Evolutionary conservation across 2,888 invertebrate species (phyloP).

Genomic region (Erebia ligea): DNA sequence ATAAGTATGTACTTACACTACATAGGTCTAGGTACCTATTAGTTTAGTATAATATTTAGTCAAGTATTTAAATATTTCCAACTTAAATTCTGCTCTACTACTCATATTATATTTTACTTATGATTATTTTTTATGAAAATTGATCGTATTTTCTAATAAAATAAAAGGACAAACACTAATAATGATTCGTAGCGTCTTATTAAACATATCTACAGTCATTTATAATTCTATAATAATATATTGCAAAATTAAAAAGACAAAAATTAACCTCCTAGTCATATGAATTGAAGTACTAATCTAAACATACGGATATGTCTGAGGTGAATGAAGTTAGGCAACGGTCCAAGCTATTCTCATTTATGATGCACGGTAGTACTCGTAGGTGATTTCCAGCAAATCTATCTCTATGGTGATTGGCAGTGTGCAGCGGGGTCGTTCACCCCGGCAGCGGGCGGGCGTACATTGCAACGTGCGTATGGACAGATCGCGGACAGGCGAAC

Average conservation of each 20-base stretch:
- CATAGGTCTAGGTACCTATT: no score
- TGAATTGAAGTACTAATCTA: background rate
- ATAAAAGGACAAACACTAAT: no score
- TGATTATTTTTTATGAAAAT: background rate
- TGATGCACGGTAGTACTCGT: background rate
- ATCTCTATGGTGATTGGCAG: constrained; percentile 50
- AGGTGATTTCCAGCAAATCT: constrained; percentile 38
- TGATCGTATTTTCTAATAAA: no score
- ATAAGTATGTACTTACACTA: background rate
- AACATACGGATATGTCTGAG: background rate
- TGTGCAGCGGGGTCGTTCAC: constrained; percentile 58
- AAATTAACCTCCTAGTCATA: no score
- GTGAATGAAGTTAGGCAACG: constrained; percentile 11
- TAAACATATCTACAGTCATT: no score
- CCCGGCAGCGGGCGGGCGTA: constrained; percentile 63
- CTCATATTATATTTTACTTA: no score
- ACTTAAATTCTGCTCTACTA: background rate
- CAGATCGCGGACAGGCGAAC: constrained; percentile 68
- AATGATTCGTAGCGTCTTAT: no score
- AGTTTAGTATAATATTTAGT: no score
- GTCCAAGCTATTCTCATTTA: constrained; percentile 11
- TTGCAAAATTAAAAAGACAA: no score
- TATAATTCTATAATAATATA: no score
- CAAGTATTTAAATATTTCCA: background rate
- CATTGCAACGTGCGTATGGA: constrained; percentile 62